Conservation (phyloP, 2,888 invertebrate species). For the Netelia fuscicornis region DNA sequence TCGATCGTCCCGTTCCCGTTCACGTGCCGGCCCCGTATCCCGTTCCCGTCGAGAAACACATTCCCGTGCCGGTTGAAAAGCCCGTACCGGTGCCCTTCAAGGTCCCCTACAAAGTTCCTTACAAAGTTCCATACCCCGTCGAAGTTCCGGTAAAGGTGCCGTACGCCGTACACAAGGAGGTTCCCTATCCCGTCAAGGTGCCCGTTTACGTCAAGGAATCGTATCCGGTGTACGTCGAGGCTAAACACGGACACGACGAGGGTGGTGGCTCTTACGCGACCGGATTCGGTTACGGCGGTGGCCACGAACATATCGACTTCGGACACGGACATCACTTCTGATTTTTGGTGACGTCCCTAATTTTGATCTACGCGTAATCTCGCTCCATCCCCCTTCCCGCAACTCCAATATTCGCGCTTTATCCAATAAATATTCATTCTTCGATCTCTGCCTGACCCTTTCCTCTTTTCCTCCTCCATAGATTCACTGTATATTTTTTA, state of each 20-base stretch:
- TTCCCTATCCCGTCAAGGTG: slow-evolving; percentile 77
- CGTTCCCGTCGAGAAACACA: slow-evolving; percentile 77
- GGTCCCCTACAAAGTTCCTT: slow-evolving; percentile 78
- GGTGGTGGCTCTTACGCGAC: slow-evolving; percentile 72
- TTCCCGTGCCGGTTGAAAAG: slow-evolving; percentile 79
- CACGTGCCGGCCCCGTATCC: slow-evolving; percentile 77
- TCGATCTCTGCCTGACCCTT: neutral
- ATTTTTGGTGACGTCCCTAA: neutral
- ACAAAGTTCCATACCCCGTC: slow-evolving; percentile 76
- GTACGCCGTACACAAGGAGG: slow-evolving; percentile 72
- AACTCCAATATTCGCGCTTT: neutral
- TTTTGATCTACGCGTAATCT: neutral
- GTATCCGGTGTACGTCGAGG: slow-evolving; percentile 73
- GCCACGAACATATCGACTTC: slow-evolving; percentile 71
- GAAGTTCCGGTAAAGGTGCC: slow-evolving; percentile 78
- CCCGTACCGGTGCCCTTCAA: slow-evolving; percentile 74
- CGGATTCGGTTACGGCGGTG: slow-evolving; percentile 69
- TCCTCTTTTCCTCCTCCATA: neutral
- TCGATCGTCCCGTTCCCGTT: slow-evolving; percentile 78
- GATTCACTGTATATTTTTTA: slow-evolving; percentile 9
- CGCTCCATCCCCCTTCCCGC: neutral
- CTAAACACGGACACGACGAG: slow-evolving; percentile 70
- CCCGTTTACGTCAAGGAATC: slow-evolving; percentile 76
- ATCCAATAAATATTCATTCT: neutral
- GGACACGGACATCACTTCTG: slow-evolving; percentile 60